A percentile compares a stretch with the other conserved stretches of the same genome.
These are phyloP conservation scores for Trinectes maculatus DNA, from an alignment of 2,113 vertebrate species.

Conservation along the genomic window DNA sequence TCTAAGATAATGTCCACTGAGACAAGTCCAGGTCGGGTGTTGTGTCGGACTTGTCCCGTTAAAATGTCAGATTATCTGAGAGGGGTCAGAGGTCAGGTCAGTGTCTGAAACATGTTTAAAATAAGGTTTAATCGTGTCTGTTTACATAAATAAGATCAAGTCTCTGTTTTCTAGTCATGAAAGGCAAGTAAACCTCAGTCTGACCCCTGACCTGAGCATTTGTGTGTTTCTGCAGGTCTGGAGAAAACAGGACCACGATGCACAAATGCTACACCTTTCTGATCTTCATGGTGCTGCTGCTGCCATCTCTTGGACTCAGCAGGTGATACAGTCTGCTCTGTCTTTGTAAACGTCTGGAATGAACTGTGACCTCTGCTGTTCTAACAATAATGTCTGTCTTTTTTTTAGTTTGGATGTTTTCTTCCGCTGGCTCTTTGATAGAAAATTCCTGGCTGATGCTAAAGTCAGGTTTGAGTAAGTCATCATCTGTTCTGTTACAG, in stretches of 20 bases:
- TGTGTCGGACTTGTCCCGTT: too few species aligned
- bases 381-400: background rate
- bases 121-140: too few species aligned
- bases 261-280: conserved; percentile 99
- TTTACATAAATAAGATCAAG: too few species aligned
- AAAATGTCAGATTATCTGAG: too few species aligned
- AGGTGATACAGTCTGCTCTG: conserved; percentile 77
- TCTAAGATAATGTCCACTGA: too few species aligned
- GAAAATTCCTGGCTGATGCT: conserved; percentile 91
- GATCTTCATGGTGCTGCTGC: conserved; percentile 96
- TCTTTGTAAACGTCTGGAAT: background rate
- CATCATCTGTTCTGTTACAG: background rate
- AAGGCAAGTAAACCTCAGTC: background rate
- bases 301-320: conserved; percentile 95
- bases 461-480: conserved; percentile 95
- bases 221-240: conserved; percentile 86
- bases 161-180: too few species aligned
- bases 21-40: background rate
- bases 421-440: conserved; percentile 98
- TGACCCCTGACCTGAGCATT: too few species aligned
- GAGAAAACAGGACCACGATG: conserved; percentile 97
- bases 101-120: too few species aligned
- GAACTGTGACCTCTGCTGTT: conserved; percentile 9
- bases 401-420: conserved; percentile 91
- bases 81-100: background rate